Evolutionary conservation across 2,888 invertebrate species (phyloP).

Genomic region (Conchocele bisecta): DNA sequence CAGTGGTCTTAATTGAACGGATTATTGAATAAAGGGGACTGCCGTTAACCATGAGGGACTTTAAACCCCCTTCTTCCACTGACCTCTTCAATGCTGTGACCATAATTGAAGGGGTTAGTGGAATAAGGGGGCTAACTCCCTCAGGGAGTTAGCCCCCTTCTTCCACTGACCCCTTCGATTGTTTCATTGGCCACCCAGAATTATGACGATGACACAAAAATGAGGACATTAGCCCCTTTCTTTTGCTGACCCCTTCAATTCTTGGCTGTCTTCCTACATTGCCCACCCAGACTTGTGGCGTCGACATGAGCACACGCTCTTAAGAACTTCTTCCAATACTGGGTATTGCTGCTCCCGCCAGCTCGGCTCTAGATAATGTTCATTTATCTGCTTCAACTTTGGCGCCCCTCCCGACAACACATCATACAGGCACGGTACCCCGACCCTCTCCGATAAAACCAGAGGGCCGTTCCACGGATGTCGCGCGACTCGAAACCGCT

Average conservation of each 20-base stretch:
- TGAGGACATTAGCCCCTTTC: too few species aligned
- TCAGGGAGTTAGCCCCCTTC: too few species aligned
- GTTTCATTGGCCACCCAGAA: too few species aligned
- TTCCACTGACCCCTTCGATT: too few species aligned
- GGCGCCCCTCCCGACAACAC: conserved; percentile 76
- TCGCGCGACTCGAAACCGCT: conserved; percentile 74
- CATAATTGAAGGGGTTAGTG: too few species aligned
- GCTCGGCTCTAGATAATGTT: conserved; percentile 70
- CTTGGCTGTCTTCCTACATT: conserved; percentile 46
- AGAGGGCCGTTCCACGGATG: conserved; percentile 79
- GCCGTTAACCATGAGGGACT: too few species aligned
- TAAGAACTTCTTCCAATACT: conserved; percentile 74
- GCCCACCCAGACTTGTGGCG: conserved; percentile 74
- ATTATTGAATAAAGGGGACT: too few species aligned
- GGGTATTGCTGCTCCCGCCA: conserved; percentile 68
- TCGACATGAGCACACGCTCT: conserved; percentile 76
- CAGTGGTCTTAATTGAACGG: too few species aligned
- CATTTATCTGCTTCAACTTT: conserved; percentile 75
- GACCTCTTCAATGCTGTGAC: too few species aligned
- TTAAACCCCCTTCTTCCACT: too few species aligned
- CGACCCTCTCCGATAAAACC: conserved; percentile 65
- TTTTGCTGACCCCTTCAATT: background rate
- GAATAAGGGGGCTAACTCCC: too few species aligned
- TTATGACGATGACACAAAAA: too few species aligned
- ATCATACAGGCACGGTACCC: conserved; percentile 77